Evolutionary conservation across 2,888 invertebrate species (phyloP).

Genomic region (Lasius fuliginosus): DNA sequence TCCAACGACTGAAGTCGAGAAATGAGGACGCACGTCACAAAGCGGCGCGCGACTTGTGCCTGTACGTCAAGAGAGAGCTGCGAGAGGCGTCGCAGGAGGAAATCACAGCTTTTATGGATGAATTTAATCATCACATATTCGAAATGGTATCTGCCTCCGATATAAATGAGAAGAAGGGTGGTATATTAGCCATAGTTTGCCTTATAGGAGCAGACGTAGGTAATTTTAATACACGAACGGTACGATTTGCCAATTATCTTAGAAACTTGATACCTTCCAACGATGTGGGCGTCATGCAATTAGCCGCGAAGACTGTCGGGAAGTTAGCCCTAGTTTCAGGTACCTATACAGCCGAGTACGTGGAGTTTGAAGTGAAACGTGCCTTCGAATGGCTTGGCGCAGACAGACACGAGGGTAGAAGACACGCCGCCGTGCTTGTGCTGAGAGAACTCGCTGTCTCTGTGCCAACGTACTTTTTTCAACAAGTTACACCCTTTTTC

Average conservation of each 20-base stretch:
- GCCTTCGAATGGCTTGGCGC: constrained; percentile 98
- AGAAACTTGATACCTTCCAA: constrained; percentile 95
- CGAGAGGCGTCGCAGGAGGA: constrained; percentile 97
- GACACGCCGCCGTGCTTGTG: constrained; percentile 97
- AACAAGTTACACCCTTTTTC: constrained; percentile 97
- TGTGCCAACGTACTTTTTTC: constrained; percentile 99
- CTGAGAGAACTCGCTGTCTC: constrained; percentile 97
- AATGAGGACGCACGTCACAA: constrained; percentile 94
- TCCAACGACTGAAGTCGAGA: constrained; percentile 95
- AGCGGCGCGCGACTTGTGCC: constrained; percentile 95
- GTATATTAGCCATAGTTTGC: constrained; percentile 97
- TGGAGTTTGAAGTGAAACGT: constrained; percentile 98
- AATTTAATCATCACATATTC: constrained; percentile 97
- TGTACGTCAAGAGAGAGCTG: constrained; percentile 96
- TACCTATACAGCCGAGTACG: constrained; percentile 97
- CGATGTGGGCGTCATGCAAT: constrained; percentile 97
- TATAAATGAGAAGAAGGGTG: constrained; percentile 97
- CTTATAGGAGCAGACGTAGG: constrained; percentile 97
- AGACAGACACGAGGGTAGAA: constrained; percentile 95
- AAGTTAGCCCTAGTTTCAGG: constrained; percentile 96
- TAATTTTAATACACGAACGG: constrained; percentile 95
- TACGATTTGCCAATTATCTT: constrained; percentile 97
- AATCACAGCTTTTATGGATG: constrained; percentile 96
- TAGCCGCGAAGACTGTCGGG: constrained; percentile 98
- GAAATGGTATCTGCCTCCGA: constrained; percentile 98